Evolutionary conservation across 2,113 vertebrate species (phyloP), one percentile per base, ranked within the genome.

Genomic region (Tiliqua scincoides): DNA sequence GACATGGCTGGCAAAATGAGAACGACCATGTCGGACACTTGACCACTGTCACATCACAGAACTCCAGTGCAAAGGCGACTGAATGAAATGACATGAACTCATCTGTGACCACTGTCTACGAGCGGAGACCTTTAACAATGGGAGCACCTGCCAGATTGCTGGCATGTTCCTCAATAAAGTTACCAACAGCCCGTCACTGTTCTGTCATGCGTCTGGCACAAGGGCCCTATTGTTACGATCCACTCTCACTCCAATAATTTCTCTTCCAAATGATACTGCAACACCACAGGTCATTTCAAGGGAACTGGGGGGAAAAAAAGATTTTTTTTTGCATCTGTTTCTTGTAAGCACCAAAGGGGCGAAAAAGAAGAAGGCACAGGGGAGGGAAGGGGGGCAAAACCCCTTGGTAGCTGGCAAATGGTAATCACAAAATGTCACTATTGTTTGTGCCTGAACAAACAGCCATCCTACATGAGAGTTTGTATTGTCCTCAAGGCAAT

Each of bases 301-400:
- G 94, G 93, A 93, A 85, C 91, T 89, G 93, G 92, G 92, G 52
- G 93, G 94, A 94, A 96, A 96, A 96, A 95, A 95, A 96, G 95
- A 96, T 95, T 96, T 97, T 97, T 95, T 96, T 95, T 97, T 97
- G 96, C 97, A 98, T 98, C 97, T 97, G 97, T 97, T 96, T 93
- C 91, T 95, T 93, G 89, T 95, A 95, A 95, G 92, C 95, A 96
- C 95, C 93, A 88, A 96, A 91, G 95, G 89, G 93, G 91, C 90
- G 77, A 89, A 86, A 89, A 68, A 67, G 73, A 7, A 43, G 54
- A 23, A 18, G 32, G 67, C 20, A 74, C 1, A 15, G 59, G 90
- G 70, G 84, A 48, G 30, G n/a, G 25, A 48, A 20, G 74, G 63
- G 90, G 94, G 88, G 84, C 92, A 0, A 92, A 93, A 77, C 89